Conservation (phyloP, 2,113 vertebrate genomes). For the Chionodraco myersi region DNA sequence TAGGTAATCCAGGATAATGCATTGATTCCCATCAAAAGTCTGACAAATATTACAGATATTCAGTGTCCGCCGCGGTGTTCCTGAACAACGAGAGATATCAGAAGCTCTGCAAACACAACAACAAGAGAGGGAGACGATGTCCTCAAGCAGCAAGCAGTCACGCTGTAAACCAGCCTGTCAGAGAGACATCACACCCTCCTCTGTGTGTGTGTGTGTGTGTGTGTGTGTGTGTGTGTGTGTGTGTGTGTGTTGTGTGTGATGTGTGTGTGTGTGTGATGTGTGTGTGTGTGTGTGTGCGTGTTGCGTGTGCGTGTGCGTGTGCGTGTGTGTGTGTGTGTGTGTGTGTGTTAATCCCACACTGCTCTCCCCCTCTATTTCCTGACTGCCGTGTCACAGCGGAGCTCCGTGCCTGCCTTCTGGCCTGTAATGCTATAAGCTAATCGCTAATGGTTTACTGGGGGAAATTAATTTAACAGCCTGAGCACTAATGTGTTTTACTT, state of each 20-base stretch:
- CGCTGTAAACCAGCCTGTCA: conserved; percentile 52
- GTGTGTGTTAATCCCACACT: conserved; percentile 47
- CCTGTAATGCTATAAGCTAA: conserved; percentile 48
- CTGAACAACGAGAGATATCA: neutral
- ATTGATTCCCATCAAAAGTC: neutral
- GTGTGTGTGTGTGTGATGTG: too few species aligned
- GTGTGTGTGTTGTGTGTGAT: conserved; percentile 18
- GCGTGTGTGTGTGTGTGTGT: conserved; percentile 19
- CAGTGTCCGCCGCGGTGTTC: neutral
- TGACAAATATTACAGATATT: neutral
- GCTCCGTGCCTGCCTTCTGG: conserved; percentile 40
- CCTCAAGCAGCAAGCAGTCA: conserved; percentile 38
- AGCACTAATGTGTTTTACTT: conserved; percentile 60
- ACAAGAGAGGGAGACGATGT: conserved; percentile 21
- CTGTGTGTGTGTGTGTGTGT: conserved; percentile 28
- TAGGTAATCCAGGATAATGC: neutral
- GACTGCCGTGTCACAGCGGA: conserved; percentile 3
- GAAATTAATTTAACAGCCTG: conserved; percentile 51
- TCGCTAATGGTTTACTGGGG: conserved; percentile 39
- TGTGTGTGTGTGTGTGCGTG: conserved; percentile 24
- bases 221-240: conserved; percentile 20
- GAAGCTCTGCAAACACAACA: conserved; percentile 16
- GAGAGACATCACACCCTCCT: conserved; percentile 46
- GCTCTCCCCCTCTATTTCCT: neutral
- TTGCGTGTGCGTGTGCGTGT: conserved; percentile 17